A percentile compares a stretch with the other conserved stretches of the same genome.
These are phyloP conservation scores for Eubucco bourcierii DNA, from an alignment of 2,113 vertebrate species.

Conservation along the genomic window DNA sequence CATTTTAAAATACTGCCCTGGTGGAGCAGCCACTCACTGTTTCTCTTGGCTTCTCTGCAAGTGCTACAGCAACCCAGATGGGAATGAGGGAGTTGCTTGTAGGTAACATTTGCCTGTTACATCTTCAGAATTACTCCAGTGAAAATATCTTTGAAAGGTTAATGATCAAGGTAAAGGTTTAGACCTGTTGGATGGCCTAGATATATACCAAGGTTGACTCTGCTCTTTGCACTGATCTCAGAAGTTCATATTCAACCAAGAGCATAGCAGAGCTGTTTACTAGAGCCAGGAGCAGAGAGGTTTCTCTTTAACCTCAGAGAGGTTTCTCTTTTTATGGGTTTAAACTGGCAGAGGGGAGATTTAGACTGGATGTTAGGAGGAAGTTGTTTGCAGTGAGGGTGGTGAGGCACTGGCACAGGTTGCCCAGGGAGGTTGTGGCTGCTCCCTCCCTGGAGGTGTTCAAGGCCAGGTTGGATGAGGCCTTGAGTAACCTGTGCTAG, in stretches of 20 bases:
- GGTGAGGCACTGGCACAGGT: too few species aligned
- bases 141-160: not conserved
- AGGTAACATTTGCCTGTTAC: not conserved
- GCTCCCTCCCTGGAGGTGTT: too few species aligned
- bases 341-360: too few species aligned
- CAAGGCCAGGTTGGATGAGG: too few species aligned
- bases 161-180: not conserved
- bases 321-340: too few species aligned
- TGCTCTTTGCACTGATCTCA: not conserved
- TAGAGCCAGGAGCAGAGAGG: not conserved
- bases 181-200: not conserved
- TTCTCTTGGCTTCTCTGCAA: not conserved
- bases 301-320: not conserved
- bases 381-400: too few species aligned
- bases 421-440: too few species aligned
- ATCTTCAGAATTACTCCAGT: not conserved
- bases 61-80: not conserved
- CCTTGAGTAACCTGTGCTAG: too few species aligned
- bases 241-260: not conserved
- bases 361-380: too few species aligned
- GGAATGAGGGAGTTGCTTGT: not conserved
- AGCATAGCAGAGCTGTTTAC: not conserved
- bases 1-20: not conserved
- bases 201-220: not conserved
- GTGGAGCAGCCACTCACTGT: not conserved